phyloP scores from a whole-genome alignment of 2,888 invertebrate genomes.

The Isoperla grammatica region DNA sequence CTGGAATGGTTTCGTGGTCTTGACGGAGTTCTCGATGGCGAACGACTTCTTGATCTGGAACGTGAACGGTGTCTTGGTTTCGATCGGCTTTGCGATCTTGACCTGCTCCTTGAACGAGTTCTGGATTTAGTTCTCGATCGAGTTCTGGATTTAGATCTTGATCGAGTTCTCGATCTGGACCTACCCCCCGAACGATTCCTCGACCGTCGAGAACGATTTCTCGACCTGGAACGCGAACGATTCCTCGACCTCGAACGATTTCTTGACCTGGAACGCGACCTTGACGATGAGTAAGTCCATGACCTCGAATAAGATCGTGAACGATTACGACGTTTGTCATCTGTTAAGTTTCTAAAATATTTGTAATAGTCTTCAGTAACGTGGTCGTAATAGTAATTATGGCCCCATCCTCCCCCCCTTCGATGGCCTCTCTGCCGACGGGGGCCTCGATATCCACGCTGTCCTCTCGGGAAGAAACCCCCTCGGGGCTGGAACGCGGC shows the following conservation, averaged over 20 bases:
- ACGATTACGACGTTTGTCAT: conserved; percentile 45
- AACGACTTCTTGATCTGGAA: conserved; percentile 36
- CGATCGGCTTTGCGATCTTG: conserved; percentile 21
- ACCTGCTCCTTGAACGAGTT: conserved; percentile 38
- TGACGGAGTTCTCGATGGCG: conserved; percentile 31
- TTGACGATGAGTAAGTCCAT: conserved; percentile 37
- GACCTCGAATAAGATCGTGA: conserved; percentile 34
- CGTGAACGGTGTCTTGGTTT: conserved; percentile 36
- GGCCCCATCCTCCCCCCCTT: conserved; percentile 32
- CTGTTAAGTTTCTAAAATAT: conserved; percentile 56
- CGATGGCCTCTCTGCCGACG: conserved; percentile 39
- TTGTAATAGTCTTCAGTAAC: conserved; percentile 47
- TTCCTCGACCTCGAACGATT: conserved; percentile 35
- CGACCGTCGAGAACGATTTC: conserved; percentile 38
- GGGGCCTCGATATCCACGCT: conserved; percentile 38
- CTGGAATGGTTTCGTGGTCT: conserved; percentile 22
- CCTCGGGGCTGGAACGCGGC: conserved; percentile 16
- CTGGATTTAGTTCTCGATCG: conserved; percentile 40
- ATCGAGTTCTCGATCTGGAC: conserved; percentile 33
- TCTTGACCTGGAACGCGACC: conserved; percentile 39
- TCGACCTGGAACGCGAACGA: conserved; percentile 33
- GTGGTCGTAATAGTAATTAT: conserved; percentile 20
- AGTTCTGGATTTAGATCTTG: conserved; percentile 38
- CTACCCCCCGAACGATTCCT: conserved; percentile 36
- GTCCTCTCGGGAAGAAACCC: conserved; percentile 31